Base-by-base conservation (phyloP, 2,113 vertebrate genomes). In the Bubo bubo region DNA sequence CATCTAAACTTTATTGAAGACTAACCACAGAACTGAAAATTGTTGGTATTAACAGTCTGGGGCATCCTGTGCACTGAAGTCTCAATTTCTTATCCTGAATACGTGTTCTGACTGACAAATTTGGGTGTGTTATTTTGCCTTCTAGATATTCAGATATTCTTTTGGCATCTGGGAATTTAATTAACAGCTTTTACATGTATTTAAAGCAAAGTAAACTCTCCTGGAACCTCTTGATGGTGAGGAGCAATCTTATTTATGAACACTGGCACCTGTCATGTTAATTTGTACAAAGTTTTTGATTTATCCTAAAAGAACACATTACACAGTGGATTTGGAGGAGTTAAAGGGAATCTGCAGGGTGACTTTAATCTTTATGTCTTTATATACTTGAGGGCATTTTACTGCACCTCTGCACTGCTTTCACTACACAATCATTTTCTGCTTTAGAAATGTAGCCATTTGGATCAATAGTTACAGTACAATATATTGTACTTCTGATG, bases 381-480 rank as follows among this genome's bases (percentile, higher is more conserved):
- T 98, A 98, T 98, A 97, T 98, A 98, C 97, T 98, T 97, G 98
- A 98, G 98, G 98, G 97, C 98, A 97, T 98, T 98, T 98, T 97
- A 97, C 97, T 97, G 97, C 97, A 97, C 98, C 97, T 98, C 97
- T 98, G 97, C 95, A 96, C 98, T 97, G 97, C 98, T 98, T 98
- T 98, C 97, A 96, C 97, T 97, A 97, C 96, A 97, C 98, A 97
- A 98, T 98, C 98, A 98, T 99, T 99, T 99, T 99, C 98, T 99
- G 98, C 98, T 98, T 98, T 98, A 98, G 98, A 98, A 98, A 98
- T 96, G 98, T 98, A 98, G 98, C 98, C 98, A 97, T 98, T 97
- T 98, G 98, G 98, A 99, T 99, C 99, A 98, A 99, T 99, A 99
- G 96, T 88, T 98, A 97, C 95, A 96, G 95, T 93, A 96, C 98